These are phyloP conservation scores for Harpalus rubripes DNA, from an alignment of 2,888 invertebrate species.

Conservation along the genomic window DNA sequence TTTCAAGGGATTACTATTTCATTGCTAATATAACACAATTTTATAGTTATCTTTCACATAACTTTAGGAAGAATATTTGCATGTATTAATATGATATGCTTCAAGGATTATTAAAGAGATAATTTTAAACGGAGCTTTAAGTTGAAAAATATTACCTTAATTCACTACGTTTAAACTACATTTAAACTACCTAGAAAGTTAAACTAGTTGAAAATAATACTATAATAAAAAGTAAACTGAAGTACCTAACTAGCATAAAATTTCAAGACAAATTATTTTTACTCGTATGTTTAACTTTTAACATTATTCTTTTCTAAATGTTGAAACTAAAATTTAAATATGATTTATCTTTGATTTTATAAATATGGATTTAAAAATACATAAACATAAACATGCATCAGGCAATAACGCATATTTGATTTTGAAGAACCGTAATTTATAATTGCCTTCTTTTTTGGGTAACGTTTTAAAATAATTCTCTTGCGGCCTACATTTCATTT, in stretches of 20 bases:
- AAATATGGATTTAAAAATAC: no score
- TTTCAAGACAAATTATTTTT: background rate
- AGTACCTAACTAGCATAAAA: background rate
- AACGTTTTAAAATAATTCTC: no score
- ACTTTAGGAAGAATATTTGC: background rate
- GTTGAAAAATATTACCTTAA: slow-evolving; percentile 3
- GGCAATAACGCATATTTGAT: no score
- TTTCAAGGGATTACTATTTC: slow-evolving; percentile 23
- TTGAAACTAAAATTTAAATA: no score
- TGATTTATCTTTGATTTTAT: no score
- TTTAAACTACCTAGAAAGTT: background rate
- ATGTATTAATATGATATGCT: slow-evolving; percentile 3
- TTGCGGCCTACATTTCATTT: no score
- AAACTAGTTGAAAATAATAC: background rate
- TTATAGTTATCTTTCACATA: slow-evolving; percentile 17
- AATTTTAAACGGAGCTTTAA: background rate
- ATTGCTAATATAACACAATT: slow-evolving; percentile 34
- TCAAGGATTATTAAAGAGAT: background rate
- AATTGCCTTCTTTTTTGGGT: no score
- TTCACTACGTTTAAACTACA: background rate
- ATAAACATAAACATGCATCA: no score
- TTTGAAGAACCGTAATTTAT: no score
- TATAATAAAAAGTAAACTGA: background rate
- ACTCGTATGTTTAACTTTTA: background rate
- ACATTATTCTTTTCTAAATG: no score